These are phyloP conservation scores for Pseudopleuronectes americanus DNA, from an alignment of 2,797 vertebrate species.

Conservation along the genomic window DNA sequence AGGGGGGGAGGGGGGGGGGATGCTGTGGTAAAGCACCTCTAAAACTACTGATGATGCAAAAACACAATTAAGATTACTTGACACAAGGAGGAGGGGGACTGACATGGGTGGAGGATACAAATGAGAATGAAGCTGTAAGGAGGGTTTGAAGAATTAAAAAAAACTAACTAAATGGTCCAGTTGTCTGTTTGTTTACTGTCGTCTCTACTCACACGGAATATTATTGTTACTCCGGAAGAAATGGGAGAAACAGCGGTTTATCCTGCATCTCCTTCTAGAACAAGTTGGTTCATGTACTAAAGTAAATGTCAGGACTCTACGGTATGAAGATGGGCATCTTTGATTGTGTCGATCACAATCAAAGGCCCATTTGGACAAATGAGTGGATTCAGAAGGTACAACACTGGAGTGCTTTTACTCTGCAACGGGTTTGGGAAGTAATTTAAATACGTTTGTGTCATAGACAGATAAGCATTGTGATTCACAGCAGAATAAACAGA, in stretches of 20 bases:
- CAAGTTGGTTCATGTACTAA: too few species aligned
- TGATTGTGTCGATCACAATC: too few species aligned
- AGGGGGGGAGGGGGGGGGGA: constrained; percentile 33
- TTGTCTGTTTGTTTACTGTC: neutral
- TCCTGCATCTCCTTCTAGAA: too few species aligned
- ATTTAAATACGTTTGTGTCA: too few species aligned
- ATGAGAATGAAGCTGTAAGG: constrained; percentile 21
- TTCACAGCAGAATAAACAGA: too few species aligned
- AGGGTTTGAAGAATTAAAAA: constrained; percentile 53
- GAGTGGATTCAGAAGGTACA: too few species aligned
- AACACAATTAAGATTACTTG: constrained; percentile 57
- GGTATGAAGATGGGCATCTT: too few species aligned
- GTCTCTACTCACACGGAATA: neutral
- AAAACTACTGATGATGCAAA: constrained; percentile 82
- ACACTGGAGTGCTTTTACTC: too few species aligned
- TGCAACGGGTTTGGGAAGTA: too few species aligned
- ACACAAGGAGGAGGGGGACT: constrained; percentile 43
- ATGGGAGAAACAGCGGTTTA: neutral
- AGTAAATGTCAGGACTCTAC: too few species aligned
- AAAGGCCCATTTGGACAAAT: too few species aligned
- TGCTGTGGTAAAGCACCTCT: constrained; percentile 57
- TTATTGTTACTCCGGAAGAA: neutral
- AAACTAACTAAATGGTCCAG: constrained; percentile 47
- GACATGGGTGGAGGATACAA: constrained; percentile 29
- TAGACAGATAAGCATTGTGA: too few species aligned